phyloP scores from a whole-genome alignment of 2,888 invertebrate species.

The Schizotus pectinicornis region DNA sequence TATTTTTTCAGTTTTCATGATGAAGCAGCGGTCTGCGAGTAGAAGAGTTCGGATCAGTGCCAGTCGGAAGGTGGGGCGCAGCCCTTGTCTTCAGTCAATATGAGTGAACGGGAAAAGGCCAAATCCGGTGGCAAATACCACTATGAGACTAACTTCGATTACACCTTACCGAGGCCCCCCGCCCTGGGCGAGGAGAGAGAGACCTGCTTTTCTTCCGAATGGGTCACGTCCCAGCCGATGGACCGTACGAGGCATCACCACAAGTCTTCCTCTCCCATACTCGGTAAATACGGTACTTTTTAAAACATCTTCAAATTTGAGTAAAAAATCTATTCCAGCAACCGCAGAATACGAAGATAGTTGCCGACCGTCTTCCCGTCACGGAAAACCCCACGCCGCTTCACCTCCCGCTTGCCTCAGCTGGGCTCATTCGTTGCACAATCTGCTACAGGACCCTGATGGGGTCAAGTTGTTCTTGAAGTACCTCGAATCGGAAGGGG shows the following conservation, averaged over 20 bases:
- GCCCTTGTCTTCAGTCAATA: constrained; percentile 43
- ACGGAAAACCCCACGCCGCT: constrained; percentile 54
- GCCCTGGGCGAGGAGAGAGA: constrained; percentile 77
- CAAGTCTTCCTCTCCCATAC: constrained; percentile 46
- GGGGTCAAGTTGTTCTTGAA: constrained; percentile 87
- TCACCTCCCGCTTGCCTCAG: constrained; percentile 76
- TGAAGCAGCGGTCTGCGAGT: constrained; percentile 43
- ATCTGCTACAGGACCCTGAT: constrained; percentile 86
- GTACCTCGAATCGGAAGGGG: constrained; percentile 81
- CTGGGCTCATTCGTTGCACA: constrained; percentile 87
- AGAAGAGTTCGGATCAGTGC: constrained; percentile 29
- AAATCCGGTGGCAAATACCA: constrained; percentile 35
- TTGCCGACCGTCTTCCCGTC: constrained; percentile 57
- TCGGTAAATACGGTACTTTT: constrained; percentile 37
- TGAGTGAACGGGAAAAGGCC: constrained; percentile 46
- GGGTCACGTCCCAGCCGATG: constrained; percentile 27
- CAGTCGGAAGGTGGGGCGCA: constrained; percentile 37
- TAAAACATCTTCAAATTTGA: neutral
- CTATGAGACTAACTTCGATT: constrained; percentile 55
- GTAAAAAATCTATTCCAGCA: constrained; percentile 28
- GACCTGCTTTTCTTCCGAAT: constrained; percentile 34
- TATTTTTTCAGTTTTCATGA: constrained; percentile 49
- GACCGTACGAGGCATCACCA: constrained; percentile 41
- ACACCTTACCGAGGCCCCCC: constrained; percentile 83
- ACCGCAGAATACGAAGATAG: constrained; percentile 52